phyloP scores from a whole-genome alignment of 2,888 invertebrate species.

The Heliconius aoede region DNA sequence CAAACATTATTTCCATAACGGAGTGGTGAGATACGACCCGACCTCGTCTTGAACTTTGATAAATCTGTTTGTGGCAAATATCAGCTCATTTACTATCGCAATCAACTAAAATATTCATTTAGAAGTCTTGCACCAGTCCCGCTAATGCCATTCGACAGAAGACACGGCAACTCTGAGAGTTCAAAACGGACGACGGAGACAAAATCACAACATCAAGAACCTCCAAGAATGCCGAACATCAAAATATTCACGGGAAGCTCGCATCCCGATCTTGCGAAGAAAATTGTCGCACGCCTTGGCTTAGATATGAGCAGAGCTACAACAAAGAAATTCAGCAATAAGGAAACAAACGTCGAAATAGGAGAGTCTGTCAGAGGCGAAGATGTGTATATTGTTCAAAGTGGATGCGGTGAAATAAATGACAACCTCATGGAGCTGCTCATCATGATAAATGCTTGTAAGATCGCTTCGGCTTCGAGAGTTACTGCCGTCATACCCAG shows the following conservation, averaged over 20 bases:
- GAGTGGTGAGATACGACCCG: slow-evolving; percentile 59
- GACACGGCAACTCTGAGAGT: slow-evolving; percentile 52
- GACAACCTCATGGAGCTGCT: slow-evolving; percentile 96
- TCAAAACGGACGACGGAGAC: slow-evolving; percentile 44
- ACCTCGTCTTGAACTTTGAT: slow-evolving; percentile 75
- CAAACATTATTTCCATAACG: slow-evolving; percentile 59
- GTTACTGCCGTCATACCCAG: slow-evolving; percentile 96
- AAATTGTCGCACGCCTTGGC: slow-evolving; percentile 96
- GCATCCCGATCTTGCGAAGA: slow-evolving; percentile 97
- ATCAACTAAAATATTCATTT: slow-evolving; percentile 56
- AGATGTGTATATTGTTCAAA: slow-evolving; percentile 96
- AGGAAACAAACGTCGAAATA: slow-evolving; percentile 97
- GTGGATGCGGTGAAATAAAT: slow-evolving; percentile 94
- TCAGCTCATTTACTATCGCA: slow-evolving; percentile 61
- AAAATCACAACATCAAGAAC: slow-evolving; percentile 21
- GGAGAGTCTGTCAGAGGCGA: slow-evolving; percentile 96
- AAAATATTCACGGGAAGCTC: slow-evolving; percentile 99
- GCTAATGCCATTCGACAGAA: slow-evolving; percentile 69
- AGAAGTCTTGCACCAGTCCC: slow-evolving; percentile 53
- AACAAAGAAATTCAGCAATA: slow-evolving; percentile 99
- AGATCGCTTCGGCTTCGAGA: slow-evolving; percentile 94
- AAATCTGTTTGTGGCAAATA: slow-evolving; percentile 66
- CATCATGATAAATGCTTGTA: slow-evolving; percentile 97
- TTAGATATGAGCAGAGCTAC: slow-evolving; percentile 98
- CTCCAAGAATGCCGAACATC: slow-evolving; percentile 96